These are phyloP conservation scores for Heliopora coerulea DNA, from an alignment of 92 coral and sea anemone species.

Conservation along the genomic window DNA sequence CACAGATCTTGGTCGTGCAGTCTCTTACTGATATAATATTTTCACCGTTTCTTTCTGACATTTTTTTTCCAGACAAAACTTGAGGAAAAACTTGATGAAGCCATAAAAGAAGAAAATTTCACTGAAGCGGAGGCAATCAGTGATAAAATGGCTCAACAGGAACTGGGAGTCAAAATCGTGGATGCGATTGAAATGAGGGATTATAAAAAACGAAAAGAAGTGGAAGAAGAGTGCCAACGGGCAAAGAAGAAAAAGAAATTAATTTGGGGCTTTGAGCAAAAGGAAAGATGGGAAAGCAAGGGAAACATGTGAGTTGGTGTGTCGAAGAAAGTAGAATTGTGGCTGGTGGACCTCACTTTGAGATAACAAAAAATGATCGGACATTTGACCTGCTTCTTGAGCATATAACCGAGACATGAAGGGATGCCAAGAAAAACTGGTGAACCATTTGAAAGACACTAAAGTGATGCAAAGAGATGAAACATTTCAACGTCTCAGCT, in stretches of 20 bases:
- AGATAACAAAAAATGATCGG: no score
- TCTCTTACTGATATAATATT: neutral
- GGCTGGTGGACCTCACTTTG: no score
- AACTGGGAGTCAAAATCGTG: constrained; percentile 62
- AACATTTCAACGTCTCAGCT: no score
- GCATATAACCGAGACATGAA: no score
- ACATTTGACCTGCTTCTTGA: no score
- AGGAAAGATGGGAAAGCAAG: constrained; percentile 97
- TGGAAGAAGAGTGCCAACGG: constrained; percentile 57
- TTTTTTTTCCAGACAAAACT: constrained; percentile 42
- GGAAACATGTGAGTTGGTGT: constrained; percentile 73
- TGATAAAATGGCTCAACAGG: constrained; percentile 65
- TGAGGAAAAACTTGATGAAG: constrained; percentile 63
- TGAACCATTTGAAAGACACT: no score
- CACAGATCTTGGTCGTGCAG: no score
- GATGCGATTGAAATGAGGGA: constrained; percentile 69
- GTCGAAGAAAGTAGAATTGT: no score
- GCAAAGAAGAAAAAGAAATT: constrained; percentile 70
- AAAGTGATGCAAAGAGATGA: no score
- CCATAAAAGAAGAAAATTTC: constrained; percentile 62
- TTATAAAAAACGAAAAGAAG: constrained; percentile 61
- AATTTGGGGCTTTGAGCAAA: constrained; percentile 97
- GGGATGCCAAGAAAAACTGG: no score
- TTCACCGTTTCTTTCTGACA: neutral
- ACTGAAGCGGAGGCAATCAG: constrained; percentile 69